phyloP scores from a whole-genome alignment of 2,888 invertebrate genomes.

The Ceratothoa steindachneri region DNA sequence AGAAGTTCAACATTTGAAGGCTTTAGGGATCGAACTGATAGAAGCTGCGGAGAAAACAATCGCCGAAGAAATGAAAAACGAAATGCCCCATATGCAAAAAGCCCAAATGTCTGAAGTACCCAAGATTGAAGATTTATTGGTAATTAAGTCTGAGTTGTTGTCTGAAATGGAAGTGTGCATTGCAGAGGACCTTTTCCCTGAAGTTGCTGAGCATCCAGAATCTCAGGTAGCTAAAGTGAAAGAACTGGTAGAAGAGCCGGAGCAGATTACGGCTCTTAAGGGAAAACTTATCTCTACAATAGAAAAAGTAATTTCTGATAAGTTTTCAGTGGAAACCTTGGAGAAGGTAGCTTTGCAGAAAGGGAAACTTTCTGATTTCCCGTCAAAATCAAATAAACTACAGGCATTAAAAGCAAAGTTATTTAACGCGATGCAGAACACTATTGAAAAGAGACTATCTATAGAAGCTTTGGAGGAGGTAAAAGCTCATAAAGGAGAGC shows the following conservation, averaged over 20 bases:
- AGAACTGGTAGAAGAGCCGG: no score
- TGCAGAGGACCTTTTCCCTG: no score
- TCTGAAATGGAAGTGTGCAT: neutral
- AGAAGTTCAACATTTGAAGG: neutral
- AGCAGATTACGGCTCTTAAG: no score
- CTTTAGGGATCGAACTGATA: neutral
- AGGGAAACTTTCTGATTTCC: neutral
- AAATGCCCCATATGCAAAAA: no score
- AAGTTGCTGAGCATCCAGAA: no score
- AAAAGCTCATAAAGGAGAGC: neutral
- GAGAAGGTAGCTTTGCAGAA: neutral
- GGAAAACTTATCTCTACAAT: no score
- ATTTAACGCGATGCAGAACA: neutral
- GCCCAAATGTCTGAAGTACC: slow-evolving; percentile 4
- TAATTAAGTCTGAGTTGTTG: neutral
- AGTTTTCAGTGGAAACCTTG: neutral
- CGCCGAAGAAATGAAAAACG: neutral
- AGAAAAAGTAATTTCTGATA: neutral
- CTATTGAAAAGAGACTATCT: neutral
- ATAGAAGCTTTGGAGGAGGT: neutral
- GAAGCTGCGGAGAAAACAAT: neutral
- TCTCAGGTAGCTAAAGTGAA: no score
- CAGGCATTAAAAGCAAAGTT: neutral
- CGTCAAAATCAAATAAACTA: neutral
- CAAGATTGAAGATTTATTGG: neutral